Percentiles rank a stretch among this genome's conserved stretches.
These are phyloP conservation scores for Epizoanthus scotinus DNA, from an alignment of 92 coral and sea anemone genomes.

Conservation along the genomic window DNA sequence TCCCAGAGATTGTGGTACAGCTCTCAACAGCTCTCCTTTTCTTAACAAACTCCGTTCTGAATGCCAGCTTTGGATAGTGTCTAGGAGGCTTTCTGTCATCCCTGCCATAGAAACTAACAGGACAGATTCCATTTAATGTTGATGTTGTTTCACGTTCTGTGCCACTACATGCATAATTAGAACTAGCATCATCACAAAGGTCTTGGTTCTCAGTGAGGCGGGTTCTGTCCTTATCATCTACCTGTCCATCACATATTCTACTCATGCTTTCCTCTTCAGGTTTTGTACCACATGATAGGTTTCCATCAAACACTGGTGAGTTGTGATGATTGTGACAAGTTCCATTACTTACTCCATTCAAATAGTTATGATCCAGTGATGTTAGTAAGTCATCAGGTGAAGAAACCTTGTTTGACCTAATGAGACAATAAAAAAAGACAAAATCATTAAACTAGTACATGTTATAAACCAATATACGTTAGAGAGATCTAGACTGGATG, in stretches of 20 bases:
- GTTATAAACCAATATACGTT: no score
- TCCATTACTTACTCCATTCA: not conserved
- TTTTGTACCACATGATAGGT: not conserved
- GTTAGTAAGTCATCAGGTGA: slow-evolving; percentile 15
- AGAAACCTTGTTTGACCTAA: not conserved
- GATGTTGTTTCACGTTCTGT: not conserved
- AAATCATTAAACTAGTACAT: no score
- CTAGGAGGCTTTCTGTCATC: not conserved
- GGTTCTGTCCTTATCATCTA: not conserved
- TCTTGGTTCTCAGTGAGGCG: not conserved
- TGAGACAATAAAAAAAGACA: no score
- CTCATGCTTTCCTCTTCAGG: not conserved
- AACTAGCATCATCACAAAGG: not conserved
- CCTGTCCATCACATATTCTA: not conserved
- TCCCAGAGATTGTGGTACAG: slow-evolving; percentile 13
- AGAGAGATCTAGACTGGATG: no score
- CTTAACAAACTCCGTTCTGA: slow-evolving; percentile 1
- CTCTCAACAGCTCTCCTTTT: slow-evolving; percentile 11
- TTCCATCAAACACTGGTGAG: not conserved
- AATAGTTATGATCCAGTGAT: not conserved
- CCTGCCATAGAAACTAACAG: slow-evolving; percentile 33
- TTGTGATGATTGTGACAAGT: not conserved
- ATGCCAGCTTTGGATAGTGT: not conserved
- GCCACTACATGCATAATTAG: no score
- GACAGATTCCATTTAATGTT: slow-evolving; percentile 3